Percentiles rank a stretch among this genome's conserved stretches.
These are phyloP conservation scores for Rallus crepitans DNA, from an alignment of 2,797 vertebrate genomes.

Conservation along the genomic window DNA sequence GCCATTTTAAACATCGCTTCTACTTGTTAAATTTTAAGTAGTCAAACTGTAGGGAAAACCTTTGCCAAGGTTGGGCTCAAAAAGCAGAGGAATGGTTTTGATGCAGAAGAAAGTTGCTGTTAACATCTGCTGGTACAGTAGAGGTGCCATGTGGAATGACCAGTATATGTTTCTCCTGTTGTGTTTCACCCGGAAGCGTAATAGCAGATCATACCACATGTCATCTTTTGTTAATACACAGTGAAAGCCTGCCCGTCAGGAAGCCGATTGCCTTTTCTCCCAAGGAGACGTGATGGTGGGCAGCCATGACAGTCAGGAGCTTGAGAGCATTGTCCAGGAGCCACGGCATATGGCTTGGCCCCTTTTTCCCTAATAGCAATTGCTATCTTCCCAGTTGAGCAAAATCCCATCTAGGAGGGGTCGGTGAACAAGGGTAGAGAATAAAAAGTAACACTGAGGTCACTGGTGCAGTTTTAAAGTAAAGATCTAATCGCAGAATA, in stretches of 20 bases:
- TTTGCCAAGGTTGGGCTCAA: not conserved
- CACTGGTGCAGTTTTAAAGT: not conserved
- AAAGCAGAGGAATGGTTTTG: not conserved
- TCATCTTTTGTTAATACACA: not conserved
- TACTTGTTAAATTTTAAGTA: not conserved
- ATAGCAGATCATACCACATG: not conserved
- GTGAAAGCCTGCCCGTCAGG: not conserved
- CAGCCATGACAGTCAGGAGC: not conserved
- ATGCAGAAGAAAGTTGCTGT: not conserved
- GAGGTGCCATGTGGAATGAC: not conserved
- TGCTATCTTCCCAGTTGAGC: not conserved
- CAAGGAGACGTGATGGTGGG: not conserved
- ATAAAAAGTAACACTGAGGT: not conserved
- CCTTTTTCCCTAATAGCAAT: not conserved
- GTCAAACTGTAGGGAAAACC: not conserved
- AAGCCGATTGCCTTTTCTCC: not conserved
- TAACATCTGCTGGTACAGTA: not conserved
- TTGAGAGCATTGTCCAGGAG: not conserved
- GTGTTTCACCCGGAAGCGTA: not conserved
- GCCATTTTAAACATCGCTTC: not conserved
- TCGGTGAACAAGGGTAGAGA: not conserved
- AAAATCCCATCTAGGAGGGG: not conserved
- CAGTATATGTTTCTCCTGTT: not conserved
- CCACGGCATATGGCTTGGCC: fast-evolving
- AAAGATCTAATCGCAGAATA: not conserved